A percentile compares a stretch with the other conserved stretches of the same genome.
phyloP scores from a whole-genome alignment of 30 jellyfish, hydroid and myxozoan species.

The Cassiopea andromeda region DNA sequence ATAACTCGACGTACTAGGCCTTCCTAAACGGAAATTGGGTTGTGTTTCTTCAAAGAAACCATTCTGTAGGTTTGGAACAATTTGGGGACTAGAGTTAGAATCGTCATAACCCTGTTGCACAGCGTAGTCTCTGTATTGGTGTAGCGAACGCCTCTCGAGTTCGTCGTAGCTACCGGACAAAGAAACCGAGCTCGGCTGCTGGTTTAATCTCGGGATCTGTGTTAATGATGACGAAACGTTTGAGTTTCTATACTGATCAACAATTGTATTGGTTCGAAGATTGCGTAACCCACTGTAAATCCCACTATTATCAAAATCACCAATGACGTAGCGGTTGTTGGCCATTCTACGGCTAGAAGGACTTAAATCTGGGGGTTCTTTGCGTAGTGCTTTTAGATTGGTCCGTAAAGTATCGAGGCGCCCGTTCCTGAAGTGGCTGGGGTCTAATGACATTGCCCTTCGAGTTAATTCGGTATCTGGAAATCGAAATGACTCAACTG shows the following conservation, averaged over 20 bases:
- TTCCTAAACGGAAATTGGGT: background rate
- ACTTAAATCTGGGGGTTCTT: conserved; percentile 11
- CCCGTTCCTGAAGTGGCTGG: conserved; percentile 1
- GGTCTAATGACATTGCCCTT: conserved; percentile 32
- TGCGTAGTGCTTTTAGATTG: conserved; percentile 12
- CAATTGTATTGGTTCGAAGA: conserved; percentile 5
- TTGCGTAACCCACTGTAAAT: conserved; percentile 71
- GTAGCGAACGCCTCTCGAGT: conserved; percentile 7
- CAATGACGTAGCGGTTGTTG: conserved; percentile 66
- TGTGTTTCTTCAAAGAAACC: conserved; percentile 17
- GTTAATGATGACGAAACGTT: conserved; percentile 52
- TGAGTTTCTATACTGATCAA: conserved; percentile 27
- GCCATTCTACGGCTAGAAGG: conserved; percentile 49
- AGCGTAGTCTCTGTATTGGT: background rate
- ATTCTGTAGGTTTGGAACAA: conserved; percentile 3
- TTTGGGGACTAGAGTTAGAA: background rate
- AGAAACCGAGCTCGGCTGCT: background rate
- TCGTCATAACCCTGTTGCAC: background rate
- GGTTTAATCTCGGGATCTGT: conserved; percentile 28
- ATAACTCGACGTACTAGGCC: background rate
- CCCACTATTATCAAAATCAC: conserved; percentile 91
- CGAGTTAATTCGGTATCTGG: conserved; percentile 25
- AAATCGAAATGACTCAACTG: conserved; percentile 14
- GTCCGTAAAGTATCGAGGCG: conserved; percentile 6
- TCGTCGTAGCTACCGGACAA: conserved; percentile 38